Percentiles rank a stretch among this genome's conserved stretches.
Conservation (phyloP, 2,888 invertebrate genomes). For the Pyrocoelia pectoralis region DNA sequence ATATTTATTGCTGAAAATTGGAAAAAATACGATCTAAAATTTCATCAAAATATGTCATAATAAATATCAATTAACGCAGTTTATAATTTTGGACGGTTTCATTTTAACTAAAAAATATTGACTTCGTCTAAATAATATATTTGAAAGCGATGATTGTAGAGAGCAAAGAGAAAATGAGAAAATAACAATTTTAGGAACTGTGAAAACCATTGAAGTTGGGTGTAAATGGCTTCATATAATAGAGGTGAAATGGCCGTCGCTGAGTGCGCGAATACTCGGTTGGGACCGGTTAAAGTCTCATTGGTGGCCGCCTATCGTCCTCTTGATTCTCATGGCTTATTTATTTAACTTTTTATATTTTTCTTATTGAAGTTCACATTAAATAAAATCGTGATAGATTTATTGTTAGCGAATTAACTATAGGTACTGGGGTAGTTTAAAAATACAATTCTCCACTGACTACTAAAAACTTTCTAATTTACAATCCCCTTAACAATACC, state of each 20-base stretch:
- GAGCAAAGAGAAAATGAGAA: constrained; percentile 24
- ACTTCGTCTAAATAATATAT: background rate
- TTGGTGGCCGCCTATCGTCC: constrained; percentile 44
- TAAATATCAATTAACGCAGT: background rate
- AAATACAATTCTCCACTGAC: background rate
- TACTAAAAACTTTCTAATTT: constrained; percentile 12
- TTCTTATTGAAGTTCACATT: background rate
- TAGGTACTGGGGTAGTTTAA: background rate
- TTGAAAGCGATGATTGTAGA: constrained; percentile 3
- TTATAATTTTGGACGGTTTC: background rate
- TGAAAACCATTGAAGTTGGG: constrained; percentile 58
- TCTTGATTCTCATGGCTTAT: constrained; percentile 41
- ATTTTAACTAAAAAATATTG: constrained; percentile 7
- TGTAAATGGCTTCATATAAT: constrained; percentile 58
- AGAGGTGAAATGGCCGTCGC: constrained; percentile 58
- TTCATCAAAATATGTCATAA: background rate
- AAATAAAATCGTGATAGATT: background rate
- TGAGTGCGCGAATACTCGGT: constrained; percentile 54
- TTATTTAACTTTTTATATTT: background rate
- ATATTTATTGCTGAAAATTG: too few species aligned
- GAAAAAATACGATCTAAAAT: too few species aligned
- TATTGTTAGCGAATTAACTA: background rate
- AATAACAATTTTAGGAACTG: constrained; percentile 31
- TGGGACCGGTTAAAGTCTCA: constrained; percentile 57
- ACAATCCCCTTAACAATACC: background rate